A percentile compares a stretch with the other conserved stretches of the same genome.
phyloP scores from a whole-genome alignment of 2,797 vertebrate species.

The Hypotaenidia okinawae region DNA sequence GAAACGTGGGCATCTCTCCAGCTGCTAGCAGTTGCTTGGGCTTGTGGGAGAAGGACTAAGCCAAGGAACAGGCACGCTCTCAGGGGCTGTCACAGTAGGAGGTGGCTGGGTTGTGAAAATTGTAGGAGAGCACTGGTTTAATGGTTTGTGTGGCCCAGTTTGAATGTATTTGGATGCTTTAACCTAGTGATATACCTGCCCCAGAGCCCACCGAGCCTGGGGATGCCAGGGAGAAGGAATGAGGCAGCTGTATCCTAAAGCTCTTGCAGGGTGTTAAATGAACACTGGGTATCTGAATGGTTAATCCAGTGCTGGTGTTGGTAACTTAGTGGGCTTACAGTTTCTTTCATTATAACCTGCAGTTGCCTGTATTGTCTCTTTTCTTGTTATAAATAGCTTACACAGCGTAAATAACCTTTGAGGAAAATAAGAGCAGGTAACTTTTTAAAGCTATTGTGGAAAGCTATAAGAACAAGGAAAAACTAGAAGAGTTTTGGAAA shows the following conservation, averaged over 20 bases:
- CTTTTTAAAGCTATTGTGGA: neutral
- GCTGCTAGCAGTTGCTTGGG: neutral
- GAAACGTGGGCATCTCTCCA: neutral
- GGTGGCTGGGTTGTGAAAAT: neutral
- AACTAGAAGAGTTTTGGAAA: neutral
- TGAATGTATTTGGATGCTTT: neutral
- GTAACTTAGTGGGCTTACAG: neutral
- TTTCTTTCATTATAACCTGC: neutral
- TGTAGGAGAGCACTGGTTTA: neutral
- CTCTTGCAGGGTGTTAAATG: neutral
- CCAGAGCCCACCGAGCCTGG: neutral
- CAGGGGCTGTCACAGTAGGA: neutral
- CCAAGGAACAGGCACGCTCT: neutral
- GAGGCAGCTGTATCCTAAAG: neutral
- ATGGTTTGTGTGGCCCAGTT: neutral
- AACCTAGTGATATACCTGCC: neutral
- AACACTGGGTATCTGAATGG: neutral
- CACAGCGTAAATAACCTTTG: neutral
- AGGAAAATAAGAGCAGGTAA: neutral
- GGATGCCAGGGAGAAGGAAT: neutral
- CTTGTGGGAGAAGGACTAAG: neutral
- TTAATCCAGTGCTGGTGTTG: neutral
- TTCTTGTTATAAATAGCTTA: neutral
- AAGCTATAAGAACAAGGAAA: neutral
- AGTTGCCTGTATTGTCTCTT: neutral